Evolutionary conservation across 1,140 invertebrate species (phyloP).

Genomic region (Ceratina australensis): DNA sequence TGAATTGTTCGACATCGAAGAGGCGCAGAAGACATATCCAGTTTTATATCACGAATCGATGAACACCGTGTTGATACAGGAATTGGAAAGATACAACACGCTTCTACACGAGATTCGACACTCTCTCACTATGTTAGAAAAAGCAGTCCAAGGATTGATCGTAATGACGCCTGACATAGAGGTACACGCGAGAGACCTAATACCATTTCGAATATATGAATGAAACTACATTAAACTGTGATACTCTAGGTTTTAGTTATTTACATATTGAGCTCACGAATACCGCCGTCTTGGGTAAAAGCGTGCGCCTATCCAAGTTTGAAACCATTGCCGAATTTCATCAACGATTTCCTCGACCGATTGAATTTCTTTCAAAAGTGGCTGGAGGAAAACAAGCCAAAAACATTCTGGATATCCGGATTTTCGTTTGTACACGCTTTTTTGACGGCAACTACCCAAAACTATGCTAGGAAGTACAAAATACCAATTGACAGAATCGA

Average conservation of each 20-base stretch:
- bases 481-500: slow-evolving; percentile 90
- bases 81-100: slow-evolving; percentile 94
- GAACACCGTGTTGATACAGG: slow-evolving; percentile 96
- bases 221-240: not conserved
- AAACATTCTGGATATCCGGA: slow-evolving; percentile 94
- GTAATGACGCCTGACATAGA: slow-evolving; percentile 93
- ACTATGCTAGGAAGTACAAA: slow-evolving; percentile 92
- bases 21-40: slow-evolving; percentile 86
- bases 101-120: slow-evolving; percentile 83
- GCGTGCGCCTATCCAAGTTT: slow-evolving; percentile 92
- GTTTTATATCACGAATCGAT: slow-evolving; percentile 93
- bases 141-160: slow-evolving; percentile 91
- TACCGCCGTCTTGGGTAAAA: slow-evolving; percentile 89
- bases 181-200: slow-evolving; percentile 64
- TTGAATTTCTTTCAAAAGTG: slow-evolving; percentile 89
- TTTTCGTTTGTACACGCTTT: slow-evolving; percentile 98
- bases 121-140: slow-evolving; percentile 87
- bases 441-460: slow-evolving; percentile 94
- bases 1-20: slow-evolving; percentile 86
- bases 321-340: slow-evolving; percentile 92
- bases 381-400: slow-evolving; percentile 88
- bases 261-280: slow-evolving; percentile 86
- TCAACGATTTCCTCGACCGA: slow-evolving; percentile 90
- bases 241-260: slow-evolving; percentile 78
- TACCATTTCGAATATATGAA: not conserved